A percentile compares a stretch with the other conserved stretches of the same genome.
phyloP scores from a whole-genome alignment of 2,888 invertebrate species.

The Drosophila parthenogenetica region DNA sequence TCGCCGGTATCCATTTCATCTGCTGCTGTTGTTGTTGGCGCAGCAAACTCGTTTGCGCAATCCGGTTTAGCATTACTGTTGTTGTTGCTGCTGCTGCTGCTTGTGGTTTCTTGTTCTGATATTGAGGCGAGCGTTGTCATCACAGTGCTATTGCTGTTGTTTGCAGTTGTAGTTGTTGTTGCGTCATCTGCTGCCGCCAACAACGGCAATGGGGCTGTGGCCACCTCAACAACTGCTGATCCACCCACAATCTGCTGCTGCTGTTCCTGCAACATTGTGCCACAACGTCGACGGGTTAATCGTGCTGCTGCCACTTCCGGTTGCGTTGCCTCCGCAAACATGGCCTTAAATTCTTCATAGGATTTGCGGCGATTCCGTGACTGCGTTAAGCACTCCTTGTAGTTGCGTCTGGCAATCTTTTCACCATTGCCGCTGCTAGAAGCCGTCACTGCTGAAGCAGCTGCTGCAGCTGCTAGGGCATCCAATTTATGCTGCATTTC shows the following conservation, averaged over 20 bases:
- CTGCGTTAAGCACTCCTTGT: constrained; percentile 85
- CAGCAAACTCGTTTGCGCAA: constrained; percentile 78
- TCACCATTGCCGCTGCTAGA: constrained; percentile 55
- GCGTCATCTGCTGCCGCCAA: constrained; percentile 57
- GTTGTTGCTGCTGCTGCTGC: constrained; percentile 34
- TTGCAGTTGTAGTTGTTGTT: constrained; percentile 58
- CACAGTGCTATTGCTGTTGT: constrained; percentile 49
- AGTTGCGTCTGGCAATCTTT: constrained; percentile 82
- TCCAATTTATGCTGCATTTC: constrained; percentile 85
- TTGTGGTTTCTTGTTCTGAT: constrained; percentile 81
- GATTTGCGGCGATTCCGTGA: constrained; percentile 85
- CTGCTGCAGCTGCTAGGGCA: constrained; percentile 61
- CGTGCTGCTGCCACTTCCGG: constrained; percentile 23
- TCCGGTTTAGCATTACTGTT: constrained; percentile 66
- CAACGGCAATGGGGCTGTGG: constrained; percentile 29
- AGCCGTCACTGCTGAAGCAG: constrained; percentile 7
- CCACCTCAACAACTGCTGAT: constrained; percentile 31
- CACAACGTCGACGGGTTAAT: constrained; percentile 62
- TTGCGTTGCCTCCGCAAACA: constrained; percentile 71
- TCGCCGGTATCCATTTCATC: constrained; percentile 82
- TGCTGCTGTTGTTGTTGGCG: constrained; percentile 31
- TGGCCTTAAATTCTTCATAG: constrained; percentile 85
- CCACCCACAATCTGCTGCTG: constrained; percentile 59
- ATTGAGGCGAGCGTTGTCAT: constrained; percentile 80
- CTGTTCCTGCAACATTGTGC: constrained; percentile 70